These are phyloP conservation scores for Brenthis ino DNA, from an alignment of 2,888 invertebrate genomes.

Conservation along the genomic window DNA sequence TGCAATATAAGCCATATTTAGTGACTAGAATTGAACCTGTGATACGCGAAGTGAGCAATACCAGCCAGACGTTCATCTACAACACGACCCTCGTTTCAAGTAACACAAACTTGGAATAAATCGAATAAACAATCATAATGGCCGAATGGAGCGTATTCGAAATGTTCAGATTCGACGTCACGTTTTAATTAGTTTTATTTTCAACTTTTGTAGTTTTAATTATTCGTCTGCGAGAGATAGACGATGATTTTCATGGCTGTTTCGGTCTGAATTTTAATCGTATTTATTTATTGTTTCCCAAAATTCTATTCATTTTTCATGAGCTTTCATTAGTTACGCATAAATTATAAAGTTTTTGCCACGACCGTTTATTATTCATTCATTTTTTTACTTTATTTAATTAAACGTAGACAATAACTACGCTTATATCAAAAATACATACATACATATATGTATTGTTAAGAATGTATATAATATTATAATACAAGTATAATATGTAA, in stretches of 20 bases:
- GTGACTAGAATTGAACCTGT: too few species aligned
- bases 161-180: neutral
- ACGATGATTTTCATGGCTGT: neutral
- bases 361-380: too few species aligned
- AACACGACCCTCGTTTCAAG: neutral
- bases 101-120: neutral
- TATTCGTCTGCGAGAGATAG: constrained; percentile 13
- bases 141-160: neutral
- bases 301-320: constrained; percentile 21
- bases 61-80: neutral
- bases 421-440: too few species aligned
- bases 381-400: too few species aligned
- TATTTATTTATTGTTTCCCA: constrained; percentile 11
- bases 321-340: constrained; percentile 13
- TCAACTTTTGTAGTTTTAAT: constrained; percentile 8
- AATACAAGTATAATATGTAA: neutral
- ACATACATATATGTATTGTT: too few species aligned
- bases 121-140: constrained; percentile 5
- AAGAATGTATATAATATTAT: neutral
- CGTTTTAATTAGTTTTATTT: constrained; percentile 18
- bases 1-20: too few species aligned
- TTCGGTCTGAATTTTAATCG: constrained; percentile 3
- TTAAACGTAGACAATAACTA: too few species aligned
- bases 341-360: constrained; percentile 9
- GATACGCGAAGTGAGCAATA: too few species aligned